Percentiles rank a stretch among this genome's conserved stretches.
phyloP scores from a whole-genome alignment of 2,888 invertebrate species.

The Athrips mouffetella region DNA sequence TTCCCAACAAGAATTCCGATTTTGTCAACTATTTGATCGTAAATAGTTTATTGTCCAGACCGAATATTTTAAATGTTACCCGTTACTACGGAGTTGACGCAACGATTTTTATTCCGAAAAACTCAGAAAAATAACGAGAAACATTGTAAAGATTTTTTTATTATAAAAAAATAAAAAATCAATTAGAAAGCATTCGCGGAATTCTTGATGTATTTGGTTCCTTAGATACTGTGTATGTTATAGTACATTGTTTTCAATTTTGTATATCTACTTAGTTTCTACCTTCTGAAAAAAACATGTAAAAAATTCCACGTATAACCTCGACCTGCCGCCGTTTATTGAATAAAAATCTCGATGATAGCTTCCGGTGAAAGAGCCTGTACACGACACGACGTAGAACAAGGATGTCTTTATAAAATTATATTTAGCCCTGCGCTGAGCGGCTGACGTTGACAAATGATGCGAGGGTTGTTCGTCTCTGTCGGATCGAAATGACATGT shows the following conservation, averaged over 20 bases:
- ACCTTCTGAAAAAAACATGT: neutral
- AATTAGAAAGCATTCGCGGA: too few relatives aligned
- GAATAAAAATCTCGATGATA: conserved; percentile 46
- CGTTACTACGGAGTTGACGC: too few relatives aligned
- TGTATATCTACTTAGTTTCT: neutral
- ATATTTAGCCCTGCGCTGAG: conserved; percentile 67
- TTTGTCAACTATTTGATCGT: conserved; percentile 33
- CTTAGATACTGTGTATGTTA: too few relatives aligned
- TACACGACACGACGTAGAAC: conserved; percentile 59
- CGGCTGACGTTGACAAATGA: conserved; percentile 74
- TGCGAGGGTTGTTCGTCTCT: conserved; percentile 69
- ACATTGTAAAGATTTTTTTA: too few relatives aligned
- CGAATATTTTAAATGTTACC: too few relatives aligned
- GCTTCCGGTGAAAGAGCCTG: conserved; percentile 46
- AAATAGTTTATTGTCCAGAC: conserved; percentile 43
- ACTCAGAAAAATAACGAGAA: too few relatives aligned
- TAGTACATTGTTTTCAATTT: neutral
- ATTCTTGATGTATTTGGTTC: too few relatives aligned
- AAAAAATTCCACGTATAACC: neutral
- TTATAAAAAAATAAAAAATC: too few relatives aligned
- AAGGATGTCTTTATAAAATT: conserved; percentile 74
- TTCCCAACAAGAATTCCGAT: conserved; percentile 37
- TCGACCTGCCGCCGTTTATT: conserved; percentile 25
- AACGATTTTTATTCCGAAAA: too few relatives aligned
- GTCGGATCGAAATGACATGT: conserved; percentile 73